A percentile compares a stretch with the other conserved stretches of the same genome.
phyloP scores from a whole-genome alignment of 2,797 vertebrate genomes.

The Mergus octosetaceus region DNA sequence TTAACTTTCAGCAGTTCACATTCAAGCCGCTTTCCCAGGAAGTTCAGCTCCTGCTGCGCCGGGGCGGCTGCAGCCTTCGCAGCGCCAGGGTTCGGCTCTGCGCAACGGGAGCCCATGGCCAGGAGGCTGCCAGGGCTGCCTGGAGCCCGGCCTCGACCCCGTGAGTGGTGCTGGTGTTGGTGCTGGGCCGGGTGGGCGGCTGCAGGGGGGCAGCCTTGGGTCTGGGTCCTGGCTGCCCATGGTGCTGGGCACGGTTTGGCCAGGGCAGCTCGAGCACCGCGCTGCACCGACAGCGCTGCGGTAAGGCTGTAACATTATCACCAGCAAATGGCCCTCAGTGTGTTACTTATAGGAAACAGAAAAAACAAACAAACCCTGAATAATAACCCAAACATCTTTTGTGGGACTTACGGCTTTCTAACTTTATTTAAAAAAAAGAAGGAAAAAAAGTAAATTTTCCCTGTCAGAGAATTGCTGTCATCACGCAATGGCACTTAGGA shows the following conservation, averaged over 20 bases:
- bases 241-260: rapidly evolving
- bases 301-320: not conserved
- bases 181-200: too few species aligned
- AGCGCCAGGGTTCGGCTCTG: too few species aligned
- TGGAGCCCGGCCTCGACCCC: too few species aligned
- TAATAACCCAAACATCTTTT: not conserved
- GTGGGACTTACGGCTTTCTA: not conserved
- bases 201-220: too few species aligned
- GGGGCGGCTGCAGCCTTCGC: too few species aligned
- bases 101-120: too few species aligned
- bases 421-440: not conserved
- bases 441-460: constrained; percentile 24
- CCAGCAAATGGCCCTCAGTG: not conserved
- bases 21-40: not conserved
- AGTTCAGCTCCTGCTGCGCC: not conserved
- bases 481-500: constrained; percentile 56
- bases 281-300: rapidly evolving
- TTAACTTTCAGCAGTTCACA: not conserved
- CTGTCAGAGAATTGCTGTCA: not conserved
- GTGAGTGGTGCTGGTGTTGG: too few species aligned
- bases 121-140: too few species aligned
- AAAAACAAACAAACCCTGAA: constrained; percentile 11
- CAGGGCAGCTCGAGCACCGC: not conserved
- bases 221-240: not conserved
- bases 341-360: constrained; percentile 2